These are phyloP conservation scores for Dendrolimus houi DNA, from an alignment of 2,888 invertebrate genomes.

Conservation along the genomic window DNA sequence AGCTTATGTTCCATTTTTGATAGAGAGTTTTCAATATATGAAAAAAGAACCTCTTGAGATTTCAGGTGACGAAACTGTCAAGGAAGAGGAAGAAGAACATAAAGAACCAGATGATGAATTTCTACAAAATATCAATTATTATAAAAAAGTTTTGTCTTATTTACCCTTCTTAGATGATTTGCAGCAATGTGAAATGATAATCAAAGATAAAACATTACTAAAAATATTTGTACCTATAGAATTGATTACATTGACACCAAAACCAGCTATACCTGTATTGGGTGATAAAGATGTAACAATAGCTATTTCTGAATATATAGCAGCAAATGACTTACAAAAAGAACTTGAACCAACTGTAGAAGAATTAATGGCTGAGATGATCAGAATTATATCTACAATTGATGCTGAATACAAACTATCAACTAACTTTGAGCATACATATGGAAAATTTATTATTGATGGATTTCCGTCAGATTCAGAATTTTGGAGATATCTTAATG, in stretches of 20 bases:
- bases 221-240: slow-evolving; percentile 50
- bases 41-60: slow-evolving; percentile 7
- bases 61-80: neutral
- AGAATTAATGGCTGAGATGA: slow-evolving; percentile 57
- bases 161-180: slow-evolving; percentile 45
- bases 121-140: slow-evolving; percentile 18
- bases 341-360: slow-evolving; percentile 53
- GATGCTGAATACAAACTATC: slow-evolving; percentile 40
- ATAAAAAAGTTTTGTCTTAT: slow-evolving; percentile 24
- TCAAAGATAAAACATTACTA: slow-evolving; percentile 26
- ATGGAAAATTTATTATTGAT: slow-evolving; percentile 78
- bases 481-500: slow-evolving; percentile 58
- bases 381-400: slow-evolving; percentile 38
- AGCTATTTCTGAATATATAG: slow-evolving; percentile 47
- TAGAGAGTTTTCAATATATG: slow-evolving; percentile 14
- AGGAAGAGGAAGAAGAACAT: slow-evolving; percentile 4
- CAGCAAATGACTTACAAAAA: slow-evolving; percentile 51
- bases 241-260: slow-evolving; percentile 26
- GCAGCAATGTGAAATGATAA: slow-evolving; percentile 28
- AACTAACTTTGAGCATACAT: slow-evolving; percentile 30
- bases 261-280: slow-evolving; percentile 50
- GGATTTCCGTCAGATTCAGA: slow-evolving; percentile 70
- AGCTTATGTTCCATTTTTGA: slow-evolving; percentile 31
- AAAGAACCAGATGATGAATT: slow-evolving; percentile 9
- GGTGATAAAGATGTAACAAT: slow-evolving; percentile 62